Evolutionary conservation across 2,113 vertebrate species (phyloP).

Genomic region (Bettongia penicillata): DNA sequence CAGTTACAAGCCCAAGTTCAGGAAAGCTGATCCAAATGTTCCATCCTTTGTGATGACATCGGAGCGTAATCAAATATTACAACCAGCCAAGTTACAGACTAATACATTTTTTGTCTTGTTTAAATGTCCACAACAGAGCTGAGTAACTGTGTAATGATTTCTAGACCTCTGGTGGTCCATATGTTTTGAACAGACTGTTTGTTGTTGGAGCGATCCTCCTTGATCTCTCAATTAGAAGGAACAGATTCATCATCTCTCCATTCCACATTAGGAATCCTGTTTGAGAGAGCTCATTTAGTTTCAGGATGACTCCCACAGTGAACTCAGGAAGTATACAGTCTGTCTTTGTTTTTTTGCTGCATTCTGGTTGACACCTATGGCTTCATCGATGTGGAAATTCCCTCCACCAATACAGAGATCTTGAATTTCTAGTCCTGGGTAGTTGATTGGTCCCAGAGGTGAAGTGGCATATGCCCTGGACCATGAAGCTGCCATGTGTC

Average conservation of each 20-base stretch:
- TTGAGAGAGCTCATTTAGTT: slow-evolving; percentile 14
- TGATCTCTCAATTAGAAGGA: slow-evolving; percentile 44
- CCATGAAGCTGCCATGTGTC: neutral
- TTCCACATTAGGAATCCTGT: slow-evolving; percentile 10
- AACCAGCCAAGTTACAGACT: slow-evolving; percentile 64
- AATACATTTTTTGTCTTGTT: slow-evolving; percentile 65
- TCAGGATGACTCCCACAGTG: neutral
- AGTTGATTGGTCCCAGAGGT: neutral
- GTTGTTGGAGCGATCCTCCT: slow-evolving; percentile 44
- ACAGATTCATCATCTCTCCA: slow-evolving; percentile 32
- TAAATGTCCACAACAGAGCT: slow-evolving; percentile 65
- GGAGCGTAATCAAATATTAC: slow-evolving; percentile 73
- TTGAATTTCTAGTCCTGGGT: neutral
- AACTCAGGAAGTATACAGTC: slow-evolving; percentile 25
- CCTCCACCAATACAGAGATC: neutral
- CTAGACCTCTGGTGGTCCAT: slow-evolving; percentile 64
- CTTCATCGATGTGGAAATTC: neutral
- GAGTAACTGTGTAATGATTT: slow-evolving; percentile 65
- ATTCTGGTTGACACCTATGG: neutral
- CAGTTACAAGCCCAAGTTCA: slow-evolving; percentile 47
- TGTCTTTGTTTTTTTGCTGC: neutral
- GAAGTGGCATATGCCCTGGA: neutral
- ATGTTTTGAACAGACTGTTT: slow-evolving; percentile 67
- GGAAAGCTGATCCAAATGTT: slow-evolving; percentile 71
- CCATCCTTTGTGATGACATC: slow-evolving; percentile 62